phyloP scores from a whole-genome alignment of 1,140 invertebrate species.

The Nymphalis io region DNA sequence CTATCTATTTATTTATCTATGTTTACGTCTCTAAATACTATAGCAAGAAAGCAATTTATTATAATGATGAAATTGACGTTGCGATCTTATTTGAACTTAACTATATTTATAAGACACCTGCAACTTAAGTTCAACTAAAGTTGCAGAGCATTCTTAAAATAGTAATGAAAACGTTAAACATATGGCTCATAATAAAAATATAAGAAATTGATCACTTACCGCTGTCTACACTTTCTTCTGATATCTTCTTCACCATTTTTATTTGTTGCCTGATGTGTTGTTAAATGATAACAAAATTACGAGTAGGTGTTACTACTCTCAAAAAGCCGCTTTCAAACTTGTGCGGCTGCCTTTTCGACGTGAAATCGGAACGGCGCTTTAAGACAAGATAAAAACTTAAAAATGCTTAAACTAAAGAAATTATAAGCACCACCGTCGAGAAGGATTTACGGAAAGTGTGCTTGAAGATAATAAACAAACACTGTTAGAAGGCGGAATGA shows the following conservation, averaged over 20 bases:
- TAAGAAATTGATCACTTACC: slow-evolving; percentile 59
- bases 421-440: slow-evolving; percentile 73
- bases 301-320: slow-evolving; percentile 76
- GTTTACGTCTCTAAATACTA: not conserved
- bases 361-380: slow-evolving; percentile 77
- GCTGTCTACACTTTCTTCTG: slow-evolving; percentile 80
- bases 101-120: no score
- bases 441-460: slow-evolving; percentile 76
- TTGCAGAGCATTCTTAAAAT: no score
- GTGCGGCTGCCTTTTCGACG: slow-evolving; percentile 77
- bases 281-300: slow-evolving; percentile 69
- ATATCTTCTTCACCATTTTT: slow-evolving; percentile 81
- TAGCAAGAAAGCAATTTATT: not conserved
- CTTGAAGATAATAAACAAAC: slow-evolving; percentile 79
- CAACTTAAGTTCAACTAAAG: no score
- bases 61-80: no score
- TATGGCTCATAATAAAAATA: not conserved
- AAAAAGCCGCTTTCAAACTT: slow-evolving; percentile 79
- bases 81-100: no score
- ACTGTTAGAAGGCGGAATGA: slow-evolving; percentile 77
- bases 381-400: slow-evolving; percentile 65
- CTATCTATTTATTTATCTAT: not conserved
- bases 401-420: slow-evolving; percentile 64
- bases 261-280: slow-evolving; percentile 67
- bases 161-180: no score